These are phyloP conservation scores for Blastobasis lacticolella DNA, from an alignment of 2,888 invertebrate genomes.

Conservation along the genomic window DNA sequence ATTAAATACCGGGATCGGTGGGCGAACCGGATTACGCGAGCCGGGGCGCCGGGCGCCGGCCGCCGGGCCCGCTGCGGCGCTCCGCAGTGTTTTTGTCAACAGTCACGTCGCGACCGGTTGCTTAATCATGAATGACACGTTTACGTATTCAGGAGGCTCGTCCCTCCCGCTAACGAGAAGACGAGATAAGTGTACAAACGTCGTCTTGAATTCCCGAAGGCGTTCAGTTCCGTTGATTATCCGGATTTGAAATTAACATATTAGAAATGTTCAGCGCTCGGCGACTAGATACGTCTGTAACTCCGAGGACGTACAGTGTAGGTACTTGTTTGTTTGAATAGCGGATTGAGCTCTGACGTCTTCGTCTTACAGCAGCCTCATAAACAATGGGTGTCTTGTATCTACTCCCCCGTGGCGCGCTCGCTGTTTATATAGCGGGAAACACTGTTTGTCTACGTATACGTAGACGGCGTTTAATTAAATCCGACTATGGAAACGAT, in stretches of 20 bases:
- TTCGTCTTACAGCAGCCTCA: slow-evolving; percentile 31
- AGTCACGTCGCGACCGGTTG: slow-evolving; percentile 54
- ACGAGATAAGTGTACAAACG: slow-evolving; percentile 70
- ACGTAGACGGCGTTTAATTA: slow-evolving; percentile 17
- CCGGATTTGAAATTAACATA: slow-evolving; percentile 65
- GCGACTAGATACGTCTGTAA: slow-evolving; percentile 24
- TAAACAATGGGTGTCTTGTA: slow-evolving; percentile 41
- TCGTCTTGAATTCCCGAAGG: slow-evolving; percentile 62
- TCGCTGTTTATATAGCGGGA: slow-evolving; percentile 21
- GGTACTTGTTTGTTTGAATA: slow-evolving; percentile 49
- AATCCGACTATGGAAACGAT: slow-evolving; percentile 17
- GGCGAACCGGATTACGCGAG: not conserved
- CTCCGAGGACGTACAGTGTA: slow-evolving; percentile 25
- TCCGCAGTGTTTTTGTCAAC: slow-evolving; percentile 50
- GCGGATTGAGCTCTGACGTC: slow-evolving; percentile 48
- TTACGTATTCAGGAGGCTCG: slow-evolving; percentile 66
- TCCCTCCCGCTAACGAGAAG: slow-evolving; percentile 62
- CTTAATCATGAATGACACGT: slow-evolving; percentile 66
- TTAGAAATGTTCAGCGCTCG: slow-evolving; percentile 39
- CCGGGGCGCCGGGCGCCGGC: slow-evolving; percentile 19
- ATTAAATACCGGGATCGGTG: slow-evolving; percentile 12
- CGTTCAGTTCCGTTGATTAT: slow-evolving; percentile 61
- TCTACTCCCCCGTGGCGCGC: slow-evolving; percentile 16
- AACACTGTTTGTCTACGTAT: slow-evolving; percentile 20
- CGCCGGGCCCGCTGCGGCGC: slow-evolving; percentile 31